Percentiles rank a stretch among this genome's conserved stretches.
Evolutionary conservation across 2,797 vertebrate species (phyloP).

Genomic region (Artibeus jamaicensis): DNA sequence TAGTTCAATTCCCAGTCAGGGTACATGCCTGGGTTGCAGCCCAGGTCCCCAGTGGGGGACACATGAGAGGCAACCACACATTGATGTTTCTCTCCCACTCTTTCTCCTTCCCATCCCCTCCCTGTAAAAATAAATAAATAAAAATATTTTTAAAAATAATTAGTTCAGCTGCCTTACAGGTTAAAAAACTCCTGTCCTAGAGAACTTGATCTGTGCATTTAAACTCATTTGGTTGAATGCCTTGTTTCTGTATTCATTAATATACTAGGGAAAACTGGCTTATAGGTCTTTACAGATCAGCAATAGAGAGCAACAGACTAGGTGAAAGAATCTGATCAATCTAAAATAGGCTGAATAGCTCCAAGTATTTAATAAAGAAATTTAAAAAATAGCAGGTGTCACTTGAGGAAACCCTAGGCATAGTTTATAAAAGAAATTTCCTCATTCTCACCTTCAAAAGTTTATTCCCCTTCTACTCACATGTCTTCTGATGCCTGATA

Average conservation of each 20-base stretch:
- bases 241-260: background rate
- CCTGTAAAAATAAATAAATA: too few relatives aligned
- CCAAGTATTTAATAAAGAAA: background rate
- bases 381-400: background rate
- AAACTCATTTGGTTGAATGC: background rate
- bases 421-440: background rate
- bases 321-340: background rate
- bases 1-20: too few relatives aligned
- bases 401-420: background rate
- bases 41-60: too few relatives aligned
- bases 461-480: background rate
- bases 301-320: background rate
- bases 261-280: background rate
- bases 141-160: background rate
- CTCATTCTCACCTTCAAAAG: background rate
- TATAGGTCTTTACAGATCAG: background rate
- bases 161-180: background rate
- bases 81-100: too few relatives aligned
- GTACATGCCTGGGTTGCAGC: too few relatives aligned
- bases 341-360: background rate
- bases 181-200: background rate
- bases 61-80: too few relatives aligned
- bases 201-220: background rate
- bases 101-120: too few relatives aligned
- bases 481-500: background rate